Evolutionary conservation across 2,113 vertebrate species (phyloP), one percentile per base, ranked within the genome.

Genomic region (Chloroceryle aenea): DNA sequence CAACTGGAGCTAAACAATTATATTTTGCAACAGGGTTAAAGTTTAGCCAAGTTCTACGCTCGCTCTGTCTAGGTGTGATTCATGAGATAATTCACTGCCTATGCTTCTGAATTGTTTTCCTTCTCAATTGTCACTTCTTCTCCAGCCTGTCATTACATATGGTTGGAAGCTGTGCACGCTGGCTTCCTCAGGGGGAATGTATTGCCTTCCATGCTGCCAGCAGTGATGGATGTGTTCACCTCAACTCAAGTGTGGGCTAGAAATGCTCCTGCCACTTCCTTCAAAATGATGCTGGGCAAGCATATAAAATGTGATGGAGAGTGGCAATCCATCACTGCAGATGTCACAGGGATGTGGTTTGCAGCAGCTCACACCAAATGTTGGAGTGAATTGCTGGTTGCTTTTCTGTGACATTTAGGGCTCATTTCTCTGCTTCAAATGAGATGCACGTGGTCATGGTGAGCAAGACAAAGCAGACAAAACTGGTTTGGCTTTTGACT

Each of bases 361-460:
- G 66, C 30, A 58, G 52, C 58, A 47, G 14, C 59, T 42, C 50
- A 3, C 29, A 6, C 1, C 0, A 4, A 42, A 16, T 32, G 45
- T 43, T 40, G 71, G 29, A 71, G 36, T 0, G 3, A 48, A 29
- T 32, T 66, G 48, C 64, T 77, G 42, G 25, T 10, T 26, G 47
- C 20, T 91, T 59, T 59, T 25, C 63, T 76, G 21, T 17, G 32
- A 21, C 25, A 11, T 83, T 82, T 7, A 30, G 61, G 48, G 25
- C 27, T 91, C 7, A 0, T 56, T 80, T 34, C n/a, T 87, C 20
- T 30, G 56, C 66, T 3, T 2, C 2, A 13, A 0, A 0, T 1
- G 14, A 68, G 58, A 18, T 64, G 29, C 18, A 21, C 12, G 12
- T 40, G 78, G 12, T 53, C 68, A 3, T 5, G 3, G 15, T 29